Percentiles rank a stretch among this genome's conserved stretches.
Evolutionary conservation across 2,797 vertebrate genomes (phyloP).

Genomic region (Hydrocynus forskahlii): DNA sequence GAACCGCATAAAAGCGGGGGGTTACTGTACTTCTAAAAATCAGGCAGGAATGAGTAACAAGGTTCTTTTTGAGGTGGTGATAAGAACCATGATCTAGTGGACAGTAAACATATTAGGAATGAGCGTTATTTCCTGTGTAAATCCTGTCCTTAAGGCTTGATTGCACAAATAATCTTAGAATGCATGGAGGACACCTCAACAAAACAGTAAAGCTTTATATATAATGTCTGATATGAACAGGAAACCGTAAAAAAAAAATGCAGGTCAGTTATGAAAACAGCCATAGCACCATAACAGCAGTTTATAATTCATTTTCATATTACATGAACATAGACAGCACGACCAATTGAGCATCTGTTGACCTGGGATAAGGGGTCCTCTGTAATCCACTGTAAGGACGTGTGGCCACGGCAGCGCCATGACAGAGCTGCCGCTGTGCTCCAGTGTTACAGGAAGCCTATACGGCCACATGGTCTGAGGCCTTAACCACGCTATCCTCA

Average conservation of each 20-base stretch:
- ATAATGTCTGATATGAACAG: background rate
- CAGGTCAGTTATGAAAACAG: background rate
- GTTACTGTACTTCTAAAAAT: background rate
- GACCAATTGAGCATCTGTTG: conserved; percentile 64
- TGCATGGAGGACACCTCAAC: background rate
- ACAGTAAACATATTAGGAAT: conserved; percentile 1
- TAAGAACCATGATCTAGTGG: background rate
- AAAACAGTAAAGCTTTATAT: background rate
- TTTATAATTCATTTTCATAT: conserved; percentile 29
- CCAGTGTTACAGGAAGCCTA: background rate
- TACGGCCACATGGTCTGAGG: conserved; percentile 15
- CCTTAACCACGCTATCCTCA: background rate
- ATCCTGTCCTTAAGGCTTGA: conserved; percentile 40
- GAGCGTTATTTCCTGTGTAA: conserved; percentile 19
- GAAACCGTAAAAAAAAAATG: background rate
- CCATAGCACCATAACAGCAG: background rate
- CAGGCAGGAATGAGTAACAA: background rate
- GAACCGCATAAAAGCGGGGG: no score
- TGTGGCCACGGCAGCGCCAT: conserved; percentile 59
- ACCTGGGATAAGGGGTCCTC: conserved; percentile 61
- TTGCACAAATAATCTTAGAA: conserved; percentile 17
- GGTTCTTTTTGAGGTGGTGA: background rate
- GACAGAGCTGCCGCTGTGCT: background rate
- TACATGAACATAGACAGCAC: conserved; percentile 23
- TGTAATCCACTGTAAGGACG: conserved; percentile 73